Evolutionary conservation across 2,888 invertebrate genomes (phyloP), one percentile per base, ranked within the genome.

Genomic region (Eupithecia centaureata): DNA sequence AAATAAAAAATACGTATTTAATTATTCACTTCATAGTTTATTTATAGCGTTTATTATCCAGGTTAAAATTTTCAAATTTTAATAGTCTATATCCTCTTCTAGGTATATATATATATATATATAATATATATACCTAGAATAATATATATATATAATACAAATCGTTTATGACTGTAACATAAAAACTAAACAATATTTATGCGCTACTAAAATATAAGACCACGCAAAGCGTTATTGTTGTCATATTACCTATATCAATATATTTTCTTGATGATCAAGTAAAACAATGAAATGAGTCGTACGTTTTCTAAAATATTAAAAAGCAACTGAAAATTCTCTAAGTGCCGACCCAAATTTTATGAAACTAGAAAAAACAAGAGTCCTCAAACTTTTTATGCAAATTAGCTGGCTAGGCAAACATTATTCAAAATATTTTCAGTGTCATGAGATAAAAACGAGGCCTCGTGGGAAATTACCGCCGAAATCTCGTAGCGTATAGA

Each of bases 401-500:
- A 66, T 63, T 66, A 63, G 38, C 51, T 62, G 32, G 62, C 47
- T 57, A 57, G 51, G 54, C 61, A 76, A 76, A 75, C 74, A 79
- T 82, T 81, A 83, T 84, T 84, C 82, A 83, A 84, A 88, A 89
- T 89, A 88, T 88, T 88, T 86, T 85, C 86, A 86, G 86, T 87
- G 86, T 87, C 85, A 84, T 82, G 83, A 89, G 86, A 88, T 90
- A 89, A 87, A 89, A 89, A 86, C 89, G 83, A 82, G 79, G 76
- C 80, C 92, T 88, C 91, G 54, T 84, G 92, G 92, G 92, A 92
- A 92, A 92, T 92, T 92, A 91, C 87, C 82, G 86, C 91, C 90
- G 81, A 91, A 92, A 91, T 92, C 92, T 90, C 87, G 83, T 81
- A 84, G 86, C 82, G 86, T 86, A 89, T 87, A 91, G 90, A 88